Conservation (phyloP, 2,888 invertebrate species). For the Lithophane semibrunnea region DNA sequence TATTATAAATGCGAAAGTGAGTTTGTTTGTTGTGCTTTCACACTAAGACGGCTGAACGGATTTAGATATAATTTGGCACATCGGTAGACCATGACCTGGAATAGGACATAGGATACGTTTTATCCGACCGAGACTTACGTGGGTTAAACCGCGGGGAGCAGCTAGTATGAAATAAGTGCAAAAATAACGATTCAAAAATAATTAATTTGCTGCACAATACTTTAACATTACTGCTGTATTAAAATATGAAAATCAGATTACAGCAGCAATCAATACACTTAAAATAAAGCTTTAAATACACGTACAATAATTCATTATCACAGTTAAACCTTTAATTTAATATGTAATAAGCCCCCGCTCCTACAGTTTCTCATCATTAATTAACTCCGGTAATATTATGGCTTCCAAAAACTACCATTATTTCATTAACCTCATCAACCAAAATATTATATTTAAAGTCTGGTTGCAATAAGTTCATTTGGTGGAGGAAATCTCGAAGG, state of each 20-base stretch:
- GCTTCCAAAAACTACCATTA: constrained; percentile 72
- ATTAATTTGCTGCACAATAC: neutral
- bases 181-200: neutral
- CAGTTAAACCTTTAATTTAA: constrained; percentile 61
- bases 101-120: too few species aligned
- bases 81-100: too few species aligned
- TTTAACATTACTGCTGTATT: neutral
- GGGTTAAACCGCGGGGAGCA: too few species aligned
- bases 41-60: too few species aligned
- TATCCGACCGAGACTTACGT: too few species aligned
- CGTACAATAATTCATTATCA: constrained; percentile 48
- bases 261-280: constrained; percentile 43
- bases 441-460: constrained; percentile 74
- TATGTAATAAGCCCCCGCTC: constrained; percentile 57
- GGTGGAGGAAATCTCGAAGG: constrained; percentile 75
- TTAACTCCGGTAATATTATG: constrained; percentile 66
- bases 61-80: too few species aligned
- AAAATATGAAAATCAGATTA: constrained; percentile 15
- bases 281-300: constrained; percentile 45
- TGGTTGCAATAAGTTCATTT: constrained; percentile 77
- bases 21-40: too few species aligned
- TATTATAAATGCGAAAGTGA: too few species aligned
- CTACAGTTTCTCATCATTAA: constrained; percentile 67
- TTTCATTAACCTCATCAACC: constrained; percentile 71
- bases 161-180: too few species aligned